phyloP scores from a whole-genome alignment of 1,140 invertebrate genomes.

The Aleiodes sp. region DNA sequence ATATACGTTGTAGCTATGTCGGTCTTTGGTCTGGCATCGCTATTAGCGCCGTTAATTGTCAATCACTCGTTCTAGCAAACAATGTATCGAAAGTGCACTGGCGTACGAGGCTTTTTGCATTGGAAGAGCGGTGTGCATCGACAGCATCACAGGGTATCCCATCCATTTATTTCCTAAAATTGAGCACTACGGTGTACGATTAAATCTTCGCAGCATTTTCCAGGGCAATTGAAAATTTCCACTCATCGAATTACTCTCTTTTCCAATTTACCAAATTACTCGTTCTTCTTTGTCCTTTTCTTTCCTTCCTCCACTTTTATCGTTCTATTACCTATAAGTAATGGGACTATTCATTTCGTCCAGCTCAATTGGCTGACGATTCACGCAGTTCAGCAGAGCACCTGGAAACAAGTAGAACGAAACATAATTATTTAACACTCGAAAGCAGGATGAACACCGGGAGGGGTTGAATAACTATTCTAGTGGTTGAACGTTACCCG shows the following conservation, averaged over 20 bases:
- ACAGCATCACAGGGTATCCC: background rate
- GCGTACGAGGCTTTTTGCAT: background rate
- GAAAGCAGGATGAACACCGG: slow-evolving; percentile 43
- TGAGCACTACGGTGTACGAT: background rate
- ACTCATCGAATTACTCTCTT: slow-evolving; percentile 1
- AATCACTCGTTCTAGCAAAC: slow-evolving; percentile 55
- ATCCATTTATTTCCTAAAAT: background rate
- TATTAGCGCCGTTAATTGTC: slow-evolving; percentile 60
- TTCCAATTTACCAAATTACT: background rate
- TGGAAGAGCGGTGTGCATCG: background rate
- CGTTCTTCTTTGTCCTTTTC: background rate
- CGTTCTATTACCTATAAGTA: slow-evolving; percentile 29
- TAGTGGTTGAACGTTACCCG: slow-evolving; percentile 49
- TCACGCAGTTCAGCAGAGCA: background rate
- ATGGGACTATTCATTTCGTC: background rate
- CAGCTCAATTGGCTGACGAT: background rate
- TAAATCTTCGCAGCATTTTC: slow-evolving; percentile 1
- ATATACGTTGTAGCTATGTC: no score
- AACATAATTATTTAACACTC: slow-evolving; percentile 56
- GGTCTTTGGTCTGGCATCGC: slow-evolving; percentile 51
- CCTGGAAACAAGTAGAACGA: slow-evolving; percentile 50
- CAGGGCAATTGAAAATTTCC: slow-evolving; percentile 1
- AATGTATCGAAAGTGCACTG: slow-evolving; percentile 48
- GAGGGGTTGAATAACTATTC: slow-evolving; percentile 53
- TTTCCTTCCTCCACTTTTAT: background rate